Evolutionary conservation across 2,888 invertebrate genomes (phyloP).

Genomic region (Schizotus pectinicornis): DNA sequence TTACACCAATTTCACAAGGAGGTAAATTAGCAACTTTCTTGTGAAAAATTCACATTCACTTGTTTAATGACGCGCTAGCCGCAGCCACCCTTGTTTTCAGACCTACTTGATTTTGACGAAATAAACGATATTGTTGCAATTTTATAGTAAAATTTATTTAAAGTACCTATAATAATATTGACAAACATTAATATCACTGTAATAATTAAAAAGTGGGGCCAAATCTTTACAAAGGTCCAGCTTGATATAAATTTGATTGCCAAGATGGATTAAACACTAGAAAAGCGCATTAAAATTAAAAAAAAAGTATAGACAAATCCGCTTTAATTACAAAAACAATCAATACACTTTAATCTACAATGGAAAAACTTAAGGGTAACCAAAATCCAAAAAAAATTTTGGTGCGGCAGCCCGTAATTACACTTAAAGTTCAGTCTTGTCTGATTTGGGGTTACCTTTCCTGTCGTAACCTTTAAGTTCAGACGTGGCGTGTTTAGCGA

Average conservation of each 20-base stretch:
- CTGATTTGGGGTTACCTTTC: constrained; percentile 70
- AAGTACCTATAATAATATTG: too few species aligned
- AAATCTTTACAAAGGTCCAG: too few species aligned
- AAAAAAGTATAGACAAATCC: constrained; percentile 7
- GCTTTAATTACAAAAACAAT: constrained; percentile 24
- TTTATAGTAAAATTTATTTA: background rate
- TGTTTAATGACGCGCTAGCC: too few species aligned
- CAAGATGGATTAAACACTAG: background rate
- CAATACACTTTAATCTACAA: constrained; percentile 16
- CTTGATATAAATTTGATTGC: background rate
- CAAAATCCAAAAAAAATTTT: constrained; percentile 9
- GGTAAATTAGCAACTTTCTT: too few species aligned
- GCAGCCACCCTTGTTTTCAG: too few species aligned
- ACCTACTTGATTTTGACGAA: too few species aligned
- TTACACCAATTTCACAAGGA: too few species aligned
- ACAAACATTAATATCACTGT: too few species aligned
- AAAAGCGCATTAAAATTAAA: background rate
- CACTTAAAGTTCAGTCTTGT: constrained; percentile 67
- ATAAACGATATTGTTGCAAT: background rate
- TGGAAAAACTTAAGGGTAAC: constrained; percentile 13
- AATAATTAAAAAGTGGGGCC: too few species aligned
- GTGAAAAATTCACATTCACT: too few species aligned
- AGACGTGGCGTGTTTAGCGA: constrained; percentile 87
- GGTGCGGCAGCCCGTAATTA: constrained; percentile 7
- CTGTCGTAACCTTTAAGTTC: constrained; percentile 89